phyloP scores from a whole-genome alignment of 2,797 vertebrate species.

The Helostoma temminkii region DNA sequence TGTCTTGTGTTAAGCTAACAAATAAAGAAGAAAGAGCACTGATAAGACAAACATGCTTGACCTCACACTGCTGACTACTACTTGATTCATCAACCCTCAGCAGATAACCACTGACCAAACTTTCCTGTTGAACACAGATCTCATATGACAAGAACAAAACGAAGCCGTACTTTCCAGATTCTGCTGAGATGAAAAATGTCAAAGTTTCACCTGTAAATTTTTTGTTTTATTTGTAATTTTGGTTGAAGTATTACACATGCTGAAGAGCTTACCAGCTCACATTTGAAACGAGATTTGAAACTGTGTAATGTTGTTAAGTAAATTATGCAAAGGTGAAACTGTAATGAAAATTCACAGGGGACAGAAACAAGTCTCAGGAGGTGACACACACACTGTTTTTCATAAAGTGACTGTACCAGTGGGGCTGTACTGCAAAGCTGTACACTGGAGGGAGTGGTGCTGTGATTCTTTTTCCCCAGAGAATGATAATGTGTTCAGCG shows the following conservation, averaged over 20 bases:
- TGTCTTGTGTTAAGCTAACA: neutral
- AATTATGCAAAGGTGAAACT: constrained; percentile 10
- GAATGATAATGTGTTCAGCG: constrained; percentile 6
- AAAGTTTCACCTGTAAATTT: neutral
- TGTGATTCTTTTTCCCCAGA: constrained; percentile 26
- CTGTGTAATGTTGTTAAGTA: neutral
- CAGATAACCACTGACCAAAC: constrained; percentile 11
- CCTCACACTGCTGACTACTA: neutral
- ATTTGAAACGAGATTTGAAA: neutral
- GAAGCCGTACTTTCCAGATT: neutral
- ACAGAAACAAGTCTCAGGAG: constrained; percentile 19
- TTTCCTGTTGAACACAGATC: constrained; percentile 6
- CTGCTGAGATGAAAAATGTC: neutral
- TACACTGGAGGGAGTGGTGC: neutral
- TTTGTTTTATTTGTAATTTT: neutral
- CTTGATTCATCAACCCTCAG: neutral
- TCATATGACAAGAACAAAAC: neutral
- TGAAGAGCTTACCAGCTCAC: neutral
- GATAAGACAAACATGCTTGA: constrained; percentile 12
- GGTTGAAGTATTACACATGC: neutral
- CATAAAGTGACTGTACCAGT: constrained; percentile 10
- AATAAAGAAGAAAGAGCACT: neutral
- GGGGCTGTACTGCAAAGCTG: constrained; percentile 22
- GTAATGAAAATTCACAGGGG: constrained; percentile 12
- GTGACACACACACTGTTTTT: constrained; percentile 23